Percentiles rank a stretch among this genome's conserved stretches.
Evolutionary conservation across 2,113 vertebrate species (phyloP).

Genomic region (Hystrix brachyura): DNA sequence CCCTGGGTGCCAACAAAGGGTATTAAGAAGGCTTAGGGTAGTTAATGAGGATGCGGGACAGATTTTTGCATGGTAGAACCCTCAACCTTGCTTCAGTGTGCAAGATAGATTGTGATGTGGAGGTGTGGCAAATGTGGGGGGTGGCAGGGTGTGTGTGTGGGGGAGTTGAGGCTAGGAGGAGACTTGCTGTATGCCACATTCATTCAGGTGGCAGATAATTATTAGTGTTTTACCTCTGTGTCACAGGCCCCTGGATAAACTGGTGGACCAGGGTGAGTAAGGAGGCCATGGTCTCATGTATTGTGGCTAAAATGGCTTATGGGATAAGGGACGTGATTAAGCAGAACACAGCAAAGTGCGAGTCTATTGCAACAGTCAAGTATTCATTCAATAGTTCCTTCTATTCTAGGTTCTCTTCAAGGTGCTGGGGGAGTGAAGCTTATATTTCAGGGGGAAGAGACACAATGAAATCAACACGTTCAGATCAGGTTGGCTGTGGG

Average conservation of each 20-base stretch:
- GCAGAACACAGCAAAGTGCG: not conserved
- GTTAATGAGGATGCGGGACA: not conserved
- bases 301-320: not conserved
- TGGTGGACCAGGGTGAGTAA: not conserved
- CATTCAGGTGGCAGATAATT: not conserved
- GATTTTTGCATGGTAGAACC: not conserved
- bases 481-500: not conserved
- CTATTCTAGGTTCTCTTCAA: not conserved
- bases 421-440: not conserved
- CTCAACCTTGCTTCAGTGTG: not conserved
- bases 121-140: not conserved
- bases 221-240: not conserved
- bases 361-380: not conserved
- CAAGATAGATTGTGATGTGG: not conserved
- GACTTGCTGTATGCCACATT: fast-evolving
- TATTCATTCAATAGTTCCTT: not conserved
- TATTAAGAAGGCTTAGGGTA: not conserved
- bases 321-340: not conserved
- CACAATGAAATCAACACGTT: not conserved
- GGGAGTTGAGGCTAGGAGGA: not conserved
- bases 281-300: fast-evolving
- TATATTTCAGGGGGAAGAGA: not conserved
- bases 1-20: not conserved
- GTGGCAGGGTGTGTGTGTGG: not conserved
- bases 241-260: not conserved